Base-by-base conservation (phyloP, 2,113 vertebrate genomes). In the Salvator merianae region DNA sequence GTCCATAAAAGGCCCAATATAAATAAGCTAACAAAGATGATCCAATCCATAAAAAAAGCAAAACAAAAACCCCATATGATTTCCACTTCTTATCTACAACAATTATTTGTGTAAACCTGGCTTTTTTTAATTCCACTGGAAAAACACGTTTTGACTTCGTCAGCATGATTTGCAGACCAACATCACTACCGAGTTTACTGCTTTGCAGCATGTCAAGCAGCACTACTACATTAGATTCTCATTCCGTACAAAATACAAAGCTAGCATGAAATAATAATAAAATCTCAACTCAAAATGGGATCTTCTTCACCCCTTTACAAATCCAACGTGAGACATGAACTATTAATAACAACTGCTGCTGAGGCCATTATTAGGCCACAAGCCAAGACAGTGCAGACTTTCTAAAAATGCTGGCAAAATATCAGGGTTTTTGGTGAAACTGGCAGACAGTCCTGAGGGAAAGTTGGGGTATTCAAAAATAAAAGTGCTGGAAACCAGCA, bases 101-200 rank as follows among this genome's bases (percentile, higher is more conserved):
- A 83, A 83, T 70, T 82, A 83, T 91, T 93, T 81, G 83, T 82
- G 80, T 82, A 80, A 90, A 90, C 84, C 20, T 50, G 82, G 30
- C 12, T 81, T 87, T 87, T 87, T 88, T 88, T 30, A 43, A 18
- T 13, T 12, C 93, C 93, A 89, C 26, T 86, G 91, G 93, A 94
- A n/a, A 91, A 62, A 83, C 81, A 89, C 90, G 87, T 90, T 86
- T 88, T 43, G 43, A 90, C 92, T 92, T 84, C 71, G 88, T 91
- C 91, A 91, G 88, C 87, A 71, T 26, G 87, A 94, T 93, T 81
- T 77, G 87, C 84, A n/a, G 1, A 40, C 83, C 63, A 91, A 92
- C 92, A 91, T 0, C 7, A 2, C 34, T 53, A 66, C 30, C 36
- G 63, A 84, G 87, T 79, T 90, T 90, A 85, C 73, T 91, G 77